These are phyloP conservation scores for Drosophila colorata DNA, from an alignment of 2,888 invertebrate species.

Conservation along the genomic window DNA sequence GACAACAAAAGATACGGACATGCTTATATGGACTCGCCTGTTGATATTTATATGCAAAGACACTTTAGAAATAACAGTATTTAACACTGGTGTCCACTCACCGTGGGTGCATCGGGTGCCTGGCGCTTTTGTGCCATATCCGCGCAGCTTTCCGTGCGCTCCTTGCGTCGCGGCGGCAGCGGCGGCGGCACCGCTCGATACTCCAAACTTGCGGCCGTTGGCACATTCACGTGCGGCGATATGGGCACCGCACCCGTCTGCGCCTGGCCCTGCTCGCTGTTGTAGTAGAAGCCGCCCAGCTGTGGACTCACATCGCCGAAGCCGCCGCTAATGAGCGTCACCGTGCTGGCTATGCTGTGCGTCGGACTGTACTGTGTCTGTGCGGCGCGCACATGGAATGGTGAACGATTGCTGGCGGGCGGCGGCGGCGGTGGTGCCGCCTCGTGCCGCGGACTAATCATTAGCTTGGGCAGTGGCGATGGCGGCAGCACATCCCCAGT, in stretches of 20 bases:
- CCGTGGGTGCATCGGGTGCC: constrained; percentile 89
- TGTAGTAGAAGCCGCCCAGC: constrained; percentile 66
- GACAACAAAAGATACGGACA: no score
- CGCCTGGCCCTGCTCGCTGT: constrained; percentile 51
- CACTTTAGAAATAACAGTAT: neutral
- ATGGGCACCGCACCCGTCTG: constrained; percentile 79
- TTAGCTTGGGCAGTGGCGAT: constrained; percentile 77
- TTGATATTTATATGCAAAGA: no score
- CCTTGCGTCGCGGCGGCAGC: constrained; percentile 83
- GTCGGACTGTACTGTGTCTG: constrained; percentile 75
- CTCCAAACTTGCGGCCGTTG: constrained; percentile 77
- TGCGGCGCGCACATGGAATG: constrained; percentile 78
- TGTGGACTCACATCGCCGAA: constrained; percentile 71
- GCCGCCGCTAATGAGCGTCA: constrained; percentile 57
- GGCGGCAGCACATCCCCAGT: constrained; percentile 63
- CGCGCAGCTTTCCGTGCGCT: constrained; percentile 82
- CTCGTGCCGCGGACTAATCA: constrained; percentile 83
- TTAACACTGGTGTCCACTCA: constrained; percentile 51
- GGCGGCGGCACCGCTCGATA: constrained; percentile 84
- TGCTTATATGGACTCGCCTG: no score
- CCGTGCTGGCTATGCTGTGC: constrained; percentile 71
- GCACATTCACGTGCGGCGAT: constrained; percentile 85
- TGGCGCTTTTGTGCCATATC: constrained; percentile 86
- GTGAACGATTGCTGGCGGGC: constrained; percentile 78
- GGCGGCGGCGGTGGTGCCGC: constrained; percentile 68